Base-by-base conservation (phyloP, 2,797 vertebrate genomes). In the Danio albolineatus region DNA sequence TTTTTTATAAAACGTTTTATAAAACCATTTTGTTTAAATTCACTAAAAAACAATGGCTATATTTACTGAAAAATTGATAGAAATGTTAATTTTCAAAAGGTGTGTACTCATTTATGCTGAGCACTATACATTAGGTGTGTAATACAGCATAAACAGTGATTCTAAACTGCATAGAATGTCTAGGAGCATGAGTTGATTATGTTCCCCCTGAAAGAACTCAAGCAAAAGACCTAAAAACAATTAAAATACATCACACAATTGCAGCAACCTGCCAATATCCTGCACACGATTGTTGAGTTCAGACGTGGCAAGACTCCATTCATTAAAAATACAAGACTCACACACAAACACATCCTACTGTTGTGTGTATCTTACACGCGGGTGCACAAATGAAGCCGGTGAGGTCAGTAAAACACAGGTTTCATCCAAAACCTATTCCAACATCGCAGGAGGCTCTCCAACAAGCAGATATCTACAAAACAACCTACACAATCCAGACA, bases 291-390 rank as follows among this genome's bases (percentile, higher is more conserved):
- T 86, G 85, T 86, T 85, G 84, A 86, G 66, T 80, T 77, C 82
- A 82, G 89, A 87, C 80, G 87, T 78, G 82, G 80, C 71, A 74
- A 66, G 53, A 70, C 43, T 83, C 74, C 51, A 81, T 78, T 59
- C 71, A 86, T 90, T 82, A 89, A 88, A 89, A 89, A 88, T 85
- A 70, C 19, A 88, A 21, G 17, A 87, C 76, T 46, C 73, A 69
- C 46, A 67, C 14, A 82, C 80, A 83, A 65, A 79, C 71, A 76
- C 28, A 81, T 82, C 78, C 72, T 71, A 72, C 82, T 49, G 44
- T 88, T 82, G 80, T 80, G 80, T 83, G 54, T 39, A 87, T 86
- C 69, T 82, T 72, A 77, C 78, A 84, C 82, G 76, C 56, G 41
- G 71, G 57, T 80, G 69, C 82, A 86, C 82, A 77, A 76, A 70